Evolutionary conservation across 1,140 invertebrate genomes (phyloP).

Genomic region (Rhopalosiphum padi): DNA sequence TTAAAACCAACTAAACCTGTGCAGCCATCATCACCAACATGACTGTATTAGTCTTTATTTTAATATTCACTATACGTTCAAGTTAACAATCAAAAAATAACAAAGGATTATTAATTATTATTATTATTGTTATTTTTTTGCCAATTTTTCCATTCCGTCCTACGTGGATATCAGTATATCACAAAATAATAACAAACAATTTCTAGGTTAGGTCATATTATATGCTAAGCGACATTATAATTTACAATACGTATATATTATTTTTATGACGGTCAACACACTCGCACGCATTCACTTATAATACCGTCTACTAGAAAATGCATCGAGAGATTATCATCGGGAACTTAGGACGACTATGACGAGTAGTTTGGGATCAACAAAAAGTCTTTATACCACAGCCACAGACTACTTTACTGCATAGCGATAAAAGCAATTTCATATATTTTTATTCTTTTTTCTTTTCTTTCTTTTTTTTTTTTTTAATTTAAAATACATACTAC

Average conservation of each 20-base stretch:
- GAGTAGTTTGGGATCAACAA: neutral
- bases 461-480: neutral
- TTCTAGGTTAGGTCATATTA: neutral
- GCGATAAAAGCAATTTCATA: neutral
- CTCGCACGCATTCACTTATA: neutral
- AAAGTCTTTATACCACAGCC: neutral
- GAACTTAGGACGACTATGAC: neutral
- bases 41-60: neutral
- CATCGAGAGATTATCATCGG: neutral
- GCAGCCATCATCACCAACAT: neutral
- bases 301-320: neutral
- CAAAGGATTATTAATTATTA: neutral
- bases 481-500: constrained; percentile 7
- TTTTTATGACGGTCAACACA: neutral
- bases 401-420: neutral
- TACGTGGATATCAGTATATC: too few species aligned
- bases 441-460: too few species aligned
- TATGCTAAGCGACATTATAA: neutral
- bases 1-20: neutral
- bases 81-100: neutral
- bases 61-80: neutral
- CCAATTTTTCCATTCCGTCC: neutral
- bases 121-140: neutral
- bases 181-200: neutral
- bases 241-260: neutral